Conservation (phyloP, 2,113 vertebrate species). For the Saguinus imperator region DNA sequence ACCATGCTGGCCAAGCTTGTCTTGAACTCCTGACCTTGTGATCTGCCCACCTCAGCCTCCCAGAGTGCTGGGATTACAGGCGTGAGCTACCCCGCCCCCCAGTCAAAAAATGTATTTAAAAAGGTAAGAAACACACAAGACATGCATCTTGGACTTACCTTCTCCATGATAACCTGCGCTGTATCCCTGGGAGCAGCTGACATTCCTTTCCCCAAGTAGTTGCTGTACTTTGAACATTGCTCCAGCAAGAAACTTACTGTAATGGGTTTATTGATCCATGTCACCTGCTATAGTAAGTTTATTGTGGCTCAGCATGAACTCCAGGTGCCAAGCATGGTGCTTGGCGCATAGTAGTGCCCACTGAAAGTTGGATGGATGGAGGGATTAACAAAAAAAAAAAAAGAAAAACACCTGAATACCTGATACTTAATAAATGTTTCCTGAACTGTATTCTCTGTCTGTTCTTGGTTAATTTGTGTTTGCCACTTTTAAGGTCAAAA, state of each 20-base stretch:
- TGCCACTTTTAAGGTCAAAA: not conserved
- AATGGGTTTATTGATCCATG: not conserved
- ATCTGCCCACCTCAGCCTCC: too few relatives aligned
- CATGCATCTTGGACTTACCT: not conserved
- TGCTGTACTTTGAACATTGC: constrained; percentile 14
- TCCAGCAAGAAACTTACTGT: not conserved
- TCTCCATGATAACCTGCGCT: not conserved
- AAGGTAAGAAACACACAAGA: not conserved
- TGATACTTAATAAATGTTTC: constrained; percentile 41
- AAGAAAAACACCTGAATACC: not conserved
- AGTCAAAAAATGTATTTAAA: too few relatives aligned
- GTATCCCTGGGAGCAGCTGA: not conserved
- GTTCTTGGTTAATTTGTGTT: constrained; percentile 18
- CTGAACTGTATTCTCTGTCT: not conserved
- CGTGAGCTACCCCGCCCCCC: too few relatives aligned
- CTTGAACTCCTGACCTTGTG: too few relatives aligned
- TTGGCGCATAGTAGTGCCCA: not conserved
- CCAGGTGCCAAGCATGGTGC: not conserved
- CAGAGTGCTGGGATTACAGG: too few relatives aligned
- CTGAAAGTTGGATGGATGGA: not conserved
- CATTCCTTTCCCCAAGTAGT: not conserved
- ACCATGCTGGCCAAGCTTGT: too few relatives aligned
- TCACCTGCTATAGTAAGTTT: not conserved
- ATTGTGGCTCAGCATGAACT: not conserved
- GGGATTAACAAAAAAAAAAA: not conserved